phyloP scores from a whole-genome alignment of 2,888 invertebrate species.

The Ferdinandea cuprea region DNA sequence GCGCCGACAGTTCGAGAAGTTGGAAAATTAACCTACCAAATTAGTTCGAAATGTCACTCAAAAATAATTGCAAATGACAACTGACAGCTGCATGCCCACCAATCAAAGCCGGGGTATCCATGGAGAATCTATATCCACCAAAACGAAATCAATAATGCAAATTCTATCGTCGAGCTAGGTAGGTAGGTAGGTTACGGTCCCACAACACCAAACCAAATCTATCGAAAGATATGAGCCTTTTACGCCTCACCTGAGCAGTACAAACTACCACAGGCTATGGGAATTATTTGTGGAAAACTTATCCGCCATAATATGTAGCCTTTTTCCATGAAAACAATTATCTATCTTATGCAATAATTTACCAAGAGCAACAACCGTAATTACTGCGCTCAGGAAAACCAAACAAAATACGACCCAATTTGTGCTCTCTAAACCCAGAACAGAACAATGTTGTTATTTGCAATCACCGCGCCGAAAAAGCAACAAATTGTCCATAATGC shows the following conservation, averaged over 20 bases:
- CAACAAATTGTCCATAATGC: constrained; percentile 68
- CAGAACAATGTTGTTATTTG: neutral
- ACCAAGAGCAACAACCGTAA: constrained; percentile 30
- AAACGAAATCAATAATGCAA: no score
- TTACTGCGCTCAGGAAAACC: constrained; percentile 36
- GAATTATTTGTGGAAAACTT: constrained; percentile 7
- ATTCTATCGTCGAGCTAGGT: no score
- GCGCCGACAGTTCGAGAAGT: no score
- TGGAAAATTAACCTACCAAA: no score
- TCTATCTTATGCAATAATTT: constrained; percentile 44
- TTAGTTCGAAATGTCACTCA: no score
- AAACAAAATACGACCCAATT: constrained; percentile 68
- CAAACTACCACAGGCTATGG: neutral
- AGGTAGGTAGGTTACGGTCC: no score
- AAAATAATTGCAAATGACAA: no score
- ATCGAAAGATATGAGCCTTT: neutral
- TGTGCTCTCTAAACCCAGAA: neutral
- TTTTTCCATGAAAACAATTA: constrained; percentile 37
- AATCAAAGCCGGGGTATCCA: no score
- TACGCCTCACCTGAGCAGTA: constrained; percentile 12
- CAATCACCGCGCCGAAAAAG: constrained; percentile 32
- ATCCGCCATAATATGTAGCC: neutral
- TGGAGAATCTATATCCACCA: no score
- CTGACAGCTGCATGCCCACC: no score
- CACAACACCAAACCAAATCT: neutral